A percentile compares a stretch with the other conserved stretches of the same genome.
Evolutionary conservation across 2,888 invertebrate genomes (phyloP).

Genomic region (Xanthostigma xanthostigma): DNA sequence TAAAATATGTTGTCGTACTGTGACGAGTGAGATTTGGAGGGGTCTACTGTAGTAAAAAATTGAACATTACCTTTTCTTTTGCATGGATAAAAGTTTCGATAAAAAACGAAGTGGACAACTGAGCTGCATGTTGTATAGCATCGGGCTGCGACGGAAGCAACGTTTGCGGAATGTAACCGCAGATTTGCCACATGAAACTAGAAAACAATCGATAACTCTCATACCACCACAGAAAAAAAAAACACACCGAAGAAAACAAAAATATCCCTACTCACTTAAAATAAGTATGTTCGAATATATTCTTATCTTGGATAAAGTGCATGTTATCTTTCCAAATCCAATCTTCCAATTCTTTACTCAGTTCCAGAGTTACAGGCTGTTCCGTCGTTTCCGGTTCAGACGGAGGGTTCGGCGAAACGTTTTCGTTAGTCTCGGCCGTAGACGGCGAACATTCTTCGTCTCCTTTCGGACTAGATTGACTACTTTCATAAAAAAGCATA

Average conservation of each 20-base stretch:
- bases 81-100: slow-evolving; percentile 94
- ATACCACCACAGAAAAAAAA: background rate
- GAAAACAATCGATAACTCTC: slow-evolving; percentile 12
- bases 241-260: background rate
- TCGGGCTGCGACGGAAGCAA: slow-evolving; percentile 62
- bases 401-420: slow-evolving; percentile 16
- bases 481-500: slow-evolving; percentile 90
- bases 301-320: slow-evolving; percentile 88
- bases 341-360: slow-evolving; percentile 70
- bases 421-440: slow-evolving; percentile 10
- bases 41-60: background rate
- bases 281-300: slow-evolving; percentile 91
- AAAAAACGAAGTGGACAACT: slow-evolving; percentile 85
- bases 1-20: no score
- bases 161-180: slow-evolving; percentile 84
- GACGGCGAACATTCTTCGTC: slow-evolving; percentile 17
- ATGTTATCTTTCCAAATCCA: slow-evolving; percentile 98
- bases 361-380: slow-evolving; percentile 31
- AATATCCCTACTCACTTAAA: slow-evolving; percentile 53
- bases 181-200: slow-evolving; percentile 95
- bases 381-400: slow-evolving; percentile 12
- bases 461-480: slow-evolving; percentile 27
- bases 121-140: slow-evolving; percentile 71
- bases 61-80: slow-evolving; percentile 68
- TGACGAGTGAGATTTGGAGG: no score